Percentiles rank a stretch among this genome's conserved stretches.
phyloP scores from a whole-genome alignment of 2,113 vertebrate genomes.

The Dendropsophus ebraccatus region DNA sequence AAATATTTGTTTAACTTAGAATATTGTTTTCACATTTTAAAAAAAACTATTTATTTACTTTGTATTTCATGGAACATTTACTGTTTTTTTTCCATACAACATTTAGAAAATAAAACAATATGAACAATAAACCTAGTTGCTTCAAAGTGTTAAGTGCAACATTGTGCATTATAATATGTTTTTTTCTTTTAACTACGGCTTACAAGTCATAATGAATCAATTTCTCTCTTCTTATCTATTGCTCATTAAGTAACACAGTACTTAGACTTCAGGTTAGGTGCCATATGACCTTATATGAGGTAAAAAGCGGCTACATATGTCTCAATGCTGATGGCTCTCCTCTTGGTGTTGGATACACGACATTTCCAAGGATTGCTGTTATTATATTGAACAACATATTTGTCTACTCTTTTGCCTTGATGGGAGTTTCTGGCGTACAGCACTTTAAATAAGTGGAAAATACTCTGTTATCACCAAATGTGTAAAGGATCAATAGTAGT shows the following conservation, averaged over 20 bases:
- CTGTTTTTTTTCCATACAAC: neutral
- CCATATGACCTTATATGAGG: conserved; percentile 66
- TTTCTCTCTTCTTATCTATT: conserved; percentile 11
- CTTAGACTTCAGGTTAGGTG: conserved; percentile 62
- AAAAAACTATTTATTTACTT: no score
- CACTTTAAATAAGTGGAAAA: conserved; percentile 93
- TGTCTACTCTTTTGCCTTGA: conserved; percentile 82
- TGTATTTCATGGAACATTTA: neutral
- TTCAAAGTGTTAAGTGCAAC: neutral
- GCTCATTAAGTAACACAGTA: conserved; percentile 56
- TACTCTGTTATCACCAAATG: conserved; percentile 85
- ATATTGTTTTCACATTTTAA: no score
- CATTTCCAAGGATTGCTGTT: conserved; percentile 66
- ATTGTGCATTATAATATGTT: neutral
- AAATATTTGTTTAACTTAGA: no score
- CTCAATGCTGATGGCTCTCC: conserved; percentile 68
- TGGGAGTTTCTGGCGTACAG: conserved; percentile 84
- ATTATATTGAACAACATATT: conserved; percentile 78
- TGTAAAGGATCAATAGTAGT: conserved; percentile 84
- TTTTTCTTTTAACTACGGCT: conserved; percentile 45
- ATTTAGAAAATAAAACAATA: neutral
- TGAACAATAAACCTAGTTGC: neutral
- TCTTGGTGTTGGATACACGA: conserved; percentile 67
- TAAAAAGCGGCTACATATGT: conserved; percentile 55
- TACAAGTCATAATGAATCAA: conserved; percentile 38